Evolutionary conservation across 2,113 vertebrate species (phyloP).

Genomic region (Rafetus swinhoei): DNA sequence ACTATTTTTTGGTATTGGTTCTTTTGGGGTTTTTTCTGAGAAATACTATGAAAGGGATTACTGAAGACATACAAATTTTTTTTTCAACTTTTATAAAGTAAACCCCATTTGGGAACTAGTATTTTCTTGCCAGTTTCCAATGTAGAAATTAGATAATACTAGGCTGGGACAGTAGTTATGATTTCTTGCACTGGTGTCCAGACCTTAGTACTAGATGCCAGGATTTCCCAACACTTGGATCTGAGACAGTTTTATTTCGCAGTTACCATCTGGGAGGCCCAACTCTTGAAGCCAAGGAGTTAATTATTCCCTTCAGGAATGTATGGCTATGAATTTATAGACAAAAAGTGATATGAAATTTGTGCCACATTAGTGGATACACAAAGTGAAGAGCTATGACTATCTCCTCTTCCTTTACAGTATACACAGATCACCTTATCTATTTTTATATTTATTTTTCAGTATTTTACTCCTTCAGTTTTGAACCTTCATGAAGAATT

Average conservation of each 20-base stretch:
- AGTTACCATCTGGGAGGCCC: constrained; percentile 15
- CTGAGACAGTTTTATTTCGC: not conserved
- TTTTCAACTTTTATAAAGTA: constrained; percentile 16
- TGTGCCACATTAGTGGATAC: not conserved
- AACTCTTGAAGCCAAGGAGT: constrained; percentile 2
- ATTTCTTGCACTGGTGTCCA: constrained; percentile 15
- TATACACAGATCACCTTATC: not conserved
- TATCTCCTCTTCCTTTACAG: not conserved
- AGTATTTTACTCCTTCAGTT: not conserved
- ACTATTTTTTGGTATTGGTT: not conserved
- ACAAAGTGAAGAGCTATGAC: not conserved
- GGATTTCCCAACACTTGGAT: constrained; percentile 39
- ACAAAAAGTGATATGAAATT: constrained; percentile 11
- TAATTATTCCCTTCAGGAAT: constrained; percentile 18
- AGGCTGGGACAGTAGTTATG: constrained; percentile 5
- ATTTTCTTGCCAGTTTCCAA: constrained; percentile 58
- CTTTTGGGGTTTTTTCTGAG: not conserved
- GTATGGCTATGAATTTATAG: not conserved
- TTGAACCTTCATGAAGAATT: not conserved
- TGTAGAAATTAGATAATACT: constrained; percentile 49
- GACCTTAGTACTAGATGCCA: not conserved
- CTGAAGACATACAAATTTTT: not conserved
- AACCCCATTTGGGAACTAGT: constrained; percentile 45
- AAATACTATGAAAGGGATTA: constrained; percentile 40
- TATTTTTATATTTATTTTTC: not conserved